A percentile compares a stretch with the other conserved stretches of the same genome.
Conservation (phyloP, 2,797 vertebrate species). For the Silurus aristotelis region DNA sequence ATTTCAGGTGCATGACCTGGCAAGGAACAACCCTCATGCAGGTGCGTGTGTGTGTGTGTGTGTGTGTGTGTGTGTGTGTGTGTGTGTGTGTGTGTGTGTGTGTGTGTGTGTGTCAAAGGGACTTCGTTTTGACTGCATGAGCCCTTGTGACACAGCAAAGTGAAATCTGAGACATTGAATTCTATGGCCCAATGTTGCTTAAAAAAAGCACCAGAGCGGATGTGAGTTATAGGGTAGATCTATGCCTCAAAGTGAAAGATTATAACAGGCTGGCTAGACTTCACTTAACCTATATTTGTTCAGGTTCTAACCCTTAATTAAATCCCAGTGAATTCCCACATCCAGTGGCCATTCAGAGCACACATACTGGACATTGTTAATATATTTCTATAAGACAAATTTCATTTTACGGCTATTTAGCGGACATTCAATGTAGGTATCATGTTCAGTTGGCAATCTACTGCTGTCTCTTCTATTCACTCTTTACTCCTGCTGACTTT, state of each 20-base stretch:
- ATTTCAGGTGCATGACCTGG: neutral
- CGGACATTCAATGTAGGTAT: neutral
- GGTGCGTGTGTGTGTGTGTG: neutral
- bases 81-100: no score
- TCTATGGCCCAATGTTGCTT: neutral
- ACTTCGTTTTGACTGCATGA: neutral
- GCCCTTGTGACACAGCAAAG: neutral
- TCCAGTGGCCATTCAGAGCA: no score
- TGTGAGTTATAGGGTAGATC: neutral
- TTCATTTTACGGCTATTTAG: no score
- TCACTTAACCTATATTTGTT: neutral
- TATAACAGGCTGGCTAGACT: neutral
- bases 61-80: no score
- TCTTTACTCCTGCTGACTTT: neutral
- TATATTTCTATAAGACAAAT: no score
- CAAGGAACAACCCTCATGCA: neutral
- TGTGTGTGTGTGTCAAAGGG: neutral
- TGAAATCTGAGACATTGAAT: neutral
- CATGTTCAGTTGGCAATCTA: neutral
- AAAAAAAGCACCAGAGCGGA: neutral
- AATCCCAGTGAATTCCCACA: neutral
- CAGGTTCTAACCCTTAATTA: neutral
- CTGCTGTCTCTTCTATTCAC: neutral
- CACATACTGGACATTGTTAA: no score
- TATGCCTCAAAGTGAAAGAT: neutral